phyloP scores from a whole-genome alignment of 2,113 vertebrate species.

The Calcarius ornatus region DNA sequence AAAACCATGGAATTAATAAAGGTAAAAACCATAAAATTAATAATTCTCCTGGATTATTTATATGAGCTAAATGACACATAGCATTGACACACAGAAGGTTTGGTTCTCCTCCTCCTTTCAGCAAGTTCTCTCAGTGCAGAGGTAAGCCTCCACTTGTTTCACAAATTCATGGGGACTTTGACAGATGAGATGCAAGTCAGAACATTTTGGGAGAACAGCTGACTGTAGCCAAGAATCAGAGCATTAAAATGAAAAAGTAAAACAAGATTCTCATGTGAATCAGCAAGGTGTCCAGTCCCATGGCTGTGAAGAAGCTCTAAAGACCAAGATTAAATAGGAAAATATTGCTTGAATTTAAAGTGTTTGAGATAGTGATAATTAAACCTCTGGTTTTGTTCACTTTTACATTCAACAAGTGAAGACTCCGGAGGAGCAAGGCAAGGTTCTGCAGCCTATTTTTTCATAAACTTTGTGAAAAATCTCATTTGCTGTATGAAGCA shows the following conservation, averaged over 20 bases:
- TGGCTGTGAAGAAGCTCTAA: background rate
- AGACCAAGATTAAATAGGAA: background rate
- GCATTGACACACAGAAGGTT: background rate
- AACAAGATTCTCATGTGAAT: background rate
- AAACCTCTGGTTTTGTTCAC: background rate
- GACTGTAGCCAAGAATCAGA: background rate
- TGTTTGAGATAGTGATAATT: background rate
- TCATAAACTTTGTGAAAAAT: background rate
- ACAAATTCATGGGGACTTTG: background rate
- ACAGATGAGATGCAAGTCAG: background rate
- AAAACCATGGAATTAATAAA: background rate
- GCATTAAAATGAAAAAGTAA: background rate
- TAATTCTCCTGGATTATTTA: background rate
- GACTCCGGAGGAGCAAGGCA: rapidly evolving
- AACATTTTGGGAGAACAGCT: background rate
- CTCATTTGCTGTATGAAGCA: background rate
- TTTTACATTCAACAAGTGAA: background rate
- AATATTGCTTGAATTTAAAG: background rate
- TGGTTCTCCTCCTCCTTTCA: background rate
- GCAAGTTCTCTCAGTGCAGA: background rate
- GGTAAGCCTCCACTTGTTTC: background rate
- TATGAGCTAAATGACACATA: background rate
- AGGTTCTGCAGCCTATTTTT: background rate
- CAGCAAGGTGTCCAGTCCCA: background rate
- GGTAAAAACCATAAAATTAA: too few relatives aligned